Conservation (phyloP, 2,113 vertebrate species). For the Cololabis saira region DNA sequence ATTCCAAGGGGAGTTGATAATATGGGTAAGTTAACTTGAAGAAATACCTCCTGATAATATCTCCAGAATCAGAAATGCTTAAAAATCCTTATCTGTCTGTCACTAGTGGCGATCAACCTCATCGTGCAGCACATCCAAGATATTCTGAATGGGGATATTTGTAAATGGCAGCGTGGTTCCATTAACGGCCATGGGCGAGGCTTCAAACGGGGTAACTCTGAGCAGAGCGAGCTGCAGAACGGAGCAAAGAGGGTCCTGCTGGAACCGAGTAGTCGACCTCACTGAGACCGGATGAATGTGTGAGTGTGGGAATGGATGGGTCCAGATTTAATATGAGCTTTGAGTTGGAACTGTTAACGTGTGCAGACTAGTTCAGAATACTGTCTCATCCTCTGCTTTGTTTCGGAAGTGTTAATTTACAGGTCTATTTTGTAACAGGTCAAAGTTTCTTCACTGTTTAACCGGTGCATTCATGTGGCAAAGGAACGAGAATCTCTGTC, state of each 20-base stretch:
- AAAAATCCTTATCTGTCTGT: not conserved
- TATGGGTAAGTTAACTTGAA: constrained; percentile 88
- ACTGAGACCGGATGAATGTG: constrained; percentile 71
- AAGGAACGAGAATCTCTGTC: no score
- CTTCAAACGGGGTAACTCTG: constrained; percentile 85
- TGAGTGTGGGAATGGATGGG: not conserved
- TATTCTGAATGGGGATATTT: constrained; percentile 93
- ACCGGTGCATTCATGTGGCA: no score
- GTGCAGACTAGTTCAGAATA: constrained; percentile 2
- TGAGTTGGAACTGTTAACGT: constrained; percentile 21
- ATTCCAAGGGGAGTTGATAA: constrained; percentile 97
- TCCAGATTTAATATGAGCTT: constrained; percentile 19
- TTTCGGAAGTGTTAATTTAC: constrained; percentile 12
- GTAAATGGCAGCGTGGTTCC: constrained; percentile 90
- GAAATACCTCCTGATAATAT: not conserved
- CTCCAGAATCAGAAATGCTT: not conserved
- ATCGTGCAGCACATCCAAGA: constrained; percentile 99
- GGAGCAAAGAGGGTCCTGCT: constrained; percentile 86
- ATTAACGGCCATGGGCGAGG: constrained; percentile 80
- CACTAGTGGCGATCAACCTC: constrained; percentile 95
- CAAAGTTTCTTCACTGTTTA: not conserved
- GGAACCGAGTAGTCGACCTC: constrained; percentile 95
- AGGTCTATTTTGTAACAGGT: constrained; percentile 13
- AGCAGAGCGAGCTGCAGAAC: constrained; percentile 76
- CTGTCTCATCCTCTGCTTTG: not conserved